Conservation (phyloP, 2,888 invertebrate genomes). For the Ophioninae sp. region DNA sequence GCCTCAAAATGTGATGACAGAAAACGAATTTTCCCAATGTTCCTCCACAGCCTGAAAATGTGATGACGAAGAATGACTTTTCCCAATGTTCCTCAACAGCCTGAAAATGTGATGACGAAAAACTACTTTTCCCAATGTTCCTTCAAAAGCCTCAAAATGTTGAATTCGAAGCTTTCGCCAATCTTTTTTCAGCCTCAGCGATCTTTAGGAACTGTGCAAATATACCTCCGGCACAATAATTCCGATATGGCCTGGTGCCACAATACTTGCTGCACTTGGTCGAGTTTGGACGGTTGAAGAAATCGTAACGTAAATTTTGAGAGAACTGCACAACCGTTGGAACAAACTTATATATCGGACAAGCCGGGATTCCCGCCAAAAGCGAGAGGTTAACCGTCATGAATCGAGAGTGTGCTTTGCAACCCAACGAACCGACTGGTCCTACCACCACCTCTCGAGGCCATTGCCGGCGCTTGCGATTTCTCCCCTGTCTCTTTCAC, state of each 20-base stretch:
- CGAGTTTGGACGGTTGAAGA: conserved; percentile 5
- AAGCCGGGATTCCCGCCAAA: conserved; percentile 49
- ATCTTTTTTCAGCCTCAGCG: neutral
- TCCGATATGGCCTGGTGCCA: conserved; percentile 20
- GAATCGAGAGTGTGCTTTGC: conserved; percentile 39
- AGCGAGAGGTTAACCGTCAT: conserved; percentile 45
- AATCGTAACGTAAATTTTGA: conserved; percentile 33
- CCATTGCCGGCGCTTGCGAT: conserved; percentile 37
- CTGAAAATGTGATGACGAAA: too few relatives aligned
- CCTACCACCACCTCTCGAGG: conserved; percentile 5
- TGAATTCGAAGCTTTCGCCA: neutral
- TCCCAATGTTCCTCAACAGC: too few relatives aligned
- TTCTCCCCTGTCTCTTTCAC: conserved; percentile 24
- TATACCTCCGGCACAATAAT: neutral
- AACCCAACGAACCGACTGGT: conserved; percentile 40
- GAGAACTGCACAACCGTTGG: conserved; percentile 17
- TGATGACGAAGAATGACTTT: neutral
- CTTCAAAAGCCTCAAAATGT: too few relatives aligned
- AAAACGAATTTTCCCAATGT: neutral
- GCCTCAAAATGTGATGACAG: too few relatives aligned
- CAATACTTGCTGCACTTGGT: conserved; percentile 18
- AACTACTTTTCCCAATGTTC: too few relatives aligned
- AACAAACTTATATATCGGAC: conserved; percentile 30
- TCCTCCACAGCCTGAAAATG: neutral
- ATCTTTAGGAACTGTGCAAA: neutral